These are phyloP conservation scores for Micromys minutus DNA, from an alignment of 2,113 vertebrate genomes.

Conservation along the genomic window DNA sequence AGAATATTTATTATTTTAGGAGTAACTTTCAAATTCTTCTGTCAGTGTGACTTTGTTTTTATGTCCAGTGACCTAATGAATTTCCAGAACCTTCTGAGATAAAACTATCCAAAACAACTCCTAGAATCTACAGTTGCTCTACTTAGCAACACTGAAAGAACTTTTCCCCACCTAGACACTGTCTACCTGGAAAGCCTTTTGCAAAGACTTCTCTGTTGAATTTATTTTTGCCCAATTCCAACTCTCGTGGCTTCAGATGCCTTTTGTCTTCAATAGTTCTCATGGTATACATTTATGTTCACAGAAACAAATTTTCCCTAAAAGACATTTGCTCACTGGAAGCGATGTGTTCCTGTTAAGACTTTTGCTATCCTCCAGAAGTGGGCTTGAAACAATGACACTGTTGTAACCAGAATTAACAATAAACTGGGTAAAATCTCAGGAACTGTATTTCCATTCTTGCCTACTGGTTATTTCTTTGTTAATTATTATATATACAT, in stretches of 20 bases:
- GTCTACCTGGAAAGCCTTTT: conserved; percentile 12
- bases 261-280: conserved; percentile 10
- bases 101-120: conserved; percentile 11
- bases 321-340: conserved; percentile 24
- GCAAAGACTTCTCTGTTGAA: not conserved
- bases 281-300: not conserved
- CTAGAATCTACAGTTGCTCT: not conserved
- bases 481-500: conserved; percentile 21
- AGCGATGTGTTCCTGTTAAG: conserved; percentile 5
- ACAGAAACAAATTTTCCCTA: not conserved
- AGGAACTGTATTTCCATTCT: conserved; percentile 46
- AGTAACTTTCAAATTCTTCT: not conserved
- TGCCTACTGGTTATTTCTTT: conserved; percentile 13
- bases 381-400: conserved; percentile 10
- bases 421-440: conserved; percentile 23
- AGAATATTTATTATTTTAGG: conserved; percentile 51
- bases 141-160: not conserved
- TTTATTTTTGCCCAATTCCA: not conserved
- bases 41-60: not conserved
- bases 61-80: not conserved
- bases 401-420: not conserved
- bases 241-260: not conserved
- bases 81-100: not conserved
- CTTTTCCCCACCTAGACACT: not conserved
- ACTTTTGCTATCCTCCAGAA: conserved; percentile 59